A percentile compares a stretch with the other conserved stretches of the same genome.
phyloP scores from a whole-genome alignment of 2,113 vertebrate species.

The Pelobates fuscus region DNA sequence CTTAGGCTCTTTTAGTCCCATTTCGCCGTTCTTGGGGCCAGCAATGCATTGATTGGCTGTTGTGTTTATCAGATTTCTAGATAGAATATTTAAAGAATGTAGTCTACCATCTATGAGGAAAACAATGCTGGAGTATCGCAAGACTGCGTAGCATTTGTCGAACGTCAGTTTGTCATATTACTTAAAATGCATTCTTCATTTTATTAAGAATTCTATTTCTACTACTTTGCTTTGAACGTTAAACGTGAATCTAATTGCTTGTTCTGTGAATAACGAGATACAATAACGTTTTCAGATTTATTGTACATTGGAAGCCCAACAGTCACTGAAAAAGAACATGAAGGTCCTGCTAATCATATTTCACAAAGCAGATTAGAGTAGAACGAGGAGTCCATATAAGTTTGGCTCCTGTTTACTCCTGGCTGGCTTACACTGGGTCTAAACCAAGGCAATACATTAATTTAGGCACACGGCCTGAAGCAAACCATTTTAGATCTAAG shows the following conservation, averaged over 20 bases:
- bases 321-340: neutral
- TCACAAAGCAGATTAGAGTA: neutral
- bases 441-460: neutral
- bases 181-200: no score
- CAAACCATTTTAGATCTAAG: neutral
- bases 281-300: no score
- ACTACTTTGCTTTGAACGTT: no score
- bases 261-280: no score
- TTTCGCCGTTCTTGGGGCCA: conserved; percentile 6
- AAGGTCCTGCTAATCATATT: neutral
- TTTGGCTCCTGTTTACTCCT: neutral
- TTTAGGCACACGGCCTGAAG: neutral
- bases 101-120: no score
- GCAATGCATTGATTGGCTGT: neutral
- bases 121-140: no score
- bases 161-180: no score
- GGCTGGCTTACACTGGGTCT: neutral
- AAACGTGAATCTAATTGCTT: no score
- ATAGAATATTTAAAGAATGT: neutral
- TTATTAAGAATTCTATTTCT: no score
- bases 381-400: neutral
- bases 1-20: conserved; percentile 12
- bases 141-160: no score
- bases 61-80: neutral
- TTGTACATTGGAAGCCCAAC: no score